Evolutionary conservation across 2,797 vertebrate genomes (phyloP).

Genomic region (Anisognathus igniventris): DNA sequence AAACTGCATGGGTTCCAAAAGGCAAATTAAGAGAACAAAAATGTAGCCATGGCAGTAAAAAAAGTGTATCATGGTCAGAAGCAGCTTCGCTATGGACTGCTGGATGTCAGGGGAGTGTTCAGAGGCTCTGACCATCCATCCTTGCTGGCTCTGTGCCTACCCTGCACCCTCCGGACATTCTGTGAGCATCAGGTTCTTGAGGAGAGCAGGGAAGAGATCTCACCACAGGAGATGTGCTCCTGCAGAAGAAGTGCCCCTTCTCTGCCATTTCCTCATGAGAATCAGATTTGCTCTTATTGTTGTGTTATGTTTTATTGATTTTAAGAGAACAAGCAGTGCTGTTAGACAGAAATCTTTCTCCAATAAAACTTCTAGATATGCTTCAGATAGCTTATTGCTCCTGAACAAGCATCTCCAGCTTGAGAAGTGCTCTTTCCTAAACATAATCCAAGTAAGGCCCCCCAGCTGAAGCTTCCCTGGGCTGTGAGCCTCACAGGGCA

Average conservation of each 20-base stretch:
- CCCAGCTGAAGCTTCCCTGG: background rate
- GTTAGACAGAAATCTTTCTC: background rate
- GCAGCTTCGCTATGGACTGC: accelerated
- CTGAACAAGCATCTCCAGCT: background rate
- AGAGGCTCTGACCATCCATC: background rate
- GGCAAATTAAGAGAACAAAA: background rate
- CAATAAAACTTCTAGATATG: background rate
- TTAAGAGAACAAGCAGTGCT: background rate
- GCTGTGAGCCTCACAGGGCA: background rate
- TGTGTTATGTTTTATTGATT: background rate
- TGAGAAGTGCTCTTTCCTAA: background rate
- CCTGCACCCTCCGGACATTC: background rate
- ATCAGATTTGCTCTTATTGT: background rate
- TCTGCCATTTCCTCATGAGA: background rate
- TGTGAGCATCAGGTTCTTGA: background rate
- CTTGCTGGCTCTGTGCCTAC: background rate
- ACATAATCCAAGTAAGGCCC: background rate
- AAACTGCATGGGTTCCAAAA: background rate
- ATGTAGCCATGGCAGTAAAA: background rate
- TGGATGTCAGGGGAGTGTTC: background rate
- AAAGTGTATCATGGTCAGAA: accelerated
- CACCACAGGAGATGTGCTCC: background rate
- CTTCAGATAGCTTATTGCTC: background rate
- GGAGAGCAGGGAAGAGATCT: background rate
- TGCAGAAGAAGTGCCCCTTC: background rate